A percentile compares a stretch with the other conserved stretches of the same genome.
These are phyloP conservation scores for Phataginus tetradactyla DNA, from an alignment of 2,797 vertebrate genomes.

Conservation along the genomic window DNA sequence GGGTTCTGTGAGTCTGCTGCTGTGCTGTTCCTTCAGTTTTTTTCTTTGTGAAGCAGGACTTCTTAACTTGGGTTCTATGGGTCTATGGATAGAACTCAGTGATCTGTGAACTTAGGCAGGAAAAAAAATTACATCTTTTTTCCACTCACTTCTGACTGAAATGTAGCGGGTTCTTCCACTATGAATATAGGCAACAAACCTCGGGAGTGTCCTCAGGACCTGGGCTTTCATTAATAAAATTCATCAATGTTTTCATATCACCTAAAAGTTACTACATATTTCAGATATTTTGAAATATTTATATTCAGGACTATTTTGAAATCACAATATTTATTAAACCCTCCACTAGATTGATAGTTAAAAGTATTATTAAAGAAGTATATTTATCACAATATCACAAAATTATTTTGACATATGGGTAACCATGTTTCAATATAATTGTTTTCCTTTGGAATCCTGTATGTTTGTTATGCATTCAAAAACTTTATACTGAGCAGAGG, in stretches of 20 bases:
- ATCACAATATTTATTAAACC: constrained; percentile 57
- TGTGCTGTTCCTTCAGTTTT: too few relatives aligned
- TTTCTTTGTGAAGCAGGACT: neutral
- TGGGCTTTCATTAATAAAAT: constrained; percentile 39
- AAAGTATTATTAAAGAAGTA: constrained; percentile 46
- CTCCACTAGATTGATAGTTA: constrained; percentile 46
- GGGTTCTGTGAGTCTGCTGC: too few relatives aligned
- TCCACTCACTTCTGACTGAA: neutral
- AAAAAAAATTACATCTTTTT: neutral
- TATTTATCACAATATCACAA: neutral
- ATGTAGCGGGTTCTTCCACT: constrained; percentile 6
- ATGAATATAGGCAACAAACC: neutral
- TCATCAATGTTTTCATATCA: constrained; percentile 11
- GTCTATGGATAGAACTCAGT: neutral
- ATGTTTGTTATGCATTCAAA: neutral
- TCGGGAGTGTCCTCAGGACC: neutral
- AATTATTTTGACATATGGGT: constrained; percentile 4
- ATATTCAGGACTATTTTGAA: constrained; percentile 50
- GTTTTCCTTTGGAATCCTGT: constrained; percentile 13
- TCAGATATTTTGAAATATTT: constrained; percentile 62
- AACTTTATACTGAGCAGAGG: neutral
- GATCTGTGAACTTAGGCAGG: neutral
- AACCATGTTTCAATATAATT: neutral
- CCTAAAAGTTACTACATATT: constrained; percentile 18
- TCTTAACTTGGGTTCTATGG: neutral